Evolutionary conservation across 2,113 vertebrate species (phyloP).

Genomic region (Grammomys dolichurus): DNA sequence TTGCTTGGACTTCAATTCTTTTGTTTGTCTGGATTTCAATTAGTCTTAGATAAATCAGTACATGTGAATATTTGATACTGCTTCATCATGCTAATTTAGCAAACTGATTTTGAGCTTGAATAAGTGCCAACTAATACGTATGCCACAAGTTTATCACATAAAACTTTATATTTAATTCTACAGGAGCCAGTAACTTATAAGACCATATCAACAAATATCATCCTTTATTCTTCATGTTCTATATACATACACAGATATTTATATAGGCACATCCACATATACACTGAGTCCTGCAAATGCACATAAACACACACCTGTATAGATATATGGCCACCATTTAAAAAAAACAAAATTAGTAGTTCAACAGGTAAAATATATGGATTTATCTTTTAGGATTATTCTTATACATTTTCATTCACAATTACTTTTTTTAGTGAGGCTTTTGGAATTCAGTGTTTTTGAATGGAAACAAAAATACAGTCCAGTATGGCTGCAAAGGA

Average conservation of each 20-base stretch:
- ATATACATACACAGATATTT: constrained; percentile 38
- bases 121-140: not conserved
- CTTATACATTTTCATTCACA: constrained; percentile 15
- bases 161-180: constrained; percentile 59
- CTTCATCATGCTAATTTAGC: not conserved
- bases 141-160: constrained; percentile 5
- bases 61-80: constrained; percentile 35
- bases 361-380: constrained; percentile 3
- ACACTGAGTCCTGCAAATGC: constrained; percentile 31
- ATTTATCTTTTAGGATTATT: constrained; percentile 15
- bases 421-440: not conserved
- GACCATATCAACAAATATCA: constrained; percentile 61
- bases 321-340: constrained; percentile 67
- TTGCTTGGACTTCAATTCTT: constrained; percentile 44
- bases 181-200: constrained; percentile 72
- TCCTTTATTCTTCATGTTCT: constrained; percentile 6
- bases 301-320: constrained; percentile 67
- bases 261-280: constrained; percentile 48
- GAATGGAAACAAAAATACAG: not conserved
- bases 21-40: constrained; percentile 23
- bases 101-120: constrained; percentile 66
- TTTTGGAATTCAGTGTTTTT: constrained; percentile 37
- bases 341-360: not conserved
- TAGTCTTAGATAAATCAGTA: constrained; percentile 56
- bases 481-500: not conserved